These are phyloP conservation scores for Furcifer pardalis DNA, from an alignment of 2,797 vertebrate species.

Conservation along the genomic window DNA sequence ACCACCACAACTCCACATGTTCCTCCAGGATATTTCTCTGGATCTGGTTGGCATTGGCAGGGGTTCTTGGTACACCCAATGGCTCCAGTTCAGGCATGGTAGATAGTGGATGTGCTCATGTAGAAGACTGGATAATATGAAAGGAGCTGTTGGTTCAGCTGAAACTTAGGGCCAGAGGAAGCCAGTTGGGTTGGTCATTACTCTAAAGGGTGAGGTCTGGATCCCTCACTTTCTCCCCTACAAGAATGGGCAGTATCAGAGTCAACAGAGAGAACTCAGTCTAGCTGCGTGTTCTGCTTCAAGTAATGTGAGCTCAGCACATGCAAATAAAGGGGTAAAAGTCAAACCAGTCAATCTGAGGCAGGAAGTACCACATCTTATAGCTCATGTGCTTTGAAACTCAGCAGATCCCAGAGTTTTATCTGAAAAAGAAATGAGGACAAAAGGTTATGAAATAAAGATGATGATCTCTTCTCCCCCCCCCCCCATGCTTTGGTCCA, in stretches of 20 bases:
- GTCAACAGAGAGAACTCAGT: not conserved
- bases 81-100: constrained; percentile 86
- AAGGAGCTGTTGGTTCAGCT: not conserved
- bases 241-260: not conserved
- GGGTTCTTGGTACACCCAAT: constrained; percentile 72
- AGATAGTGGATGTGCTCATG: not conserved
- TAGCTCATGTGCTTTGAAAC: not conserved
- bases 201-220: not conserved
- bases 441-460: not conserved
- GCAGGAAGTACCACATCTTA: not conserved
- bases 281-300: not conserved
- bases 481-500: not conserved
- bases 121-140: not conserved
- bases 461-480: not conserved
- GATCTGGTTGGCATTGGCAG: constrained; percentile 79
- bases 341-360: not conserved
- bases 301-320: not conserved
- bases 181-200: not conserved
- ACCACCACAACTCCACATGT: constrained; percentile 98
- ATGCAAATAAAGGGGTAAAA: too few species aligned
- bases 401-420: not conserved
- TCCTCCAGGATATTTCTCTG: constrained; percentile 91
- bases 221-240: not conserved
- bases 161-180: not conserved
- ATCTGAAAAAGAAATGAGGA: constrained; percentile 16